Evolutionary conservation across 2,113 vertebrate species (phyloP).

Genomic region (Phalacrocorax pelagicus): DNA sequence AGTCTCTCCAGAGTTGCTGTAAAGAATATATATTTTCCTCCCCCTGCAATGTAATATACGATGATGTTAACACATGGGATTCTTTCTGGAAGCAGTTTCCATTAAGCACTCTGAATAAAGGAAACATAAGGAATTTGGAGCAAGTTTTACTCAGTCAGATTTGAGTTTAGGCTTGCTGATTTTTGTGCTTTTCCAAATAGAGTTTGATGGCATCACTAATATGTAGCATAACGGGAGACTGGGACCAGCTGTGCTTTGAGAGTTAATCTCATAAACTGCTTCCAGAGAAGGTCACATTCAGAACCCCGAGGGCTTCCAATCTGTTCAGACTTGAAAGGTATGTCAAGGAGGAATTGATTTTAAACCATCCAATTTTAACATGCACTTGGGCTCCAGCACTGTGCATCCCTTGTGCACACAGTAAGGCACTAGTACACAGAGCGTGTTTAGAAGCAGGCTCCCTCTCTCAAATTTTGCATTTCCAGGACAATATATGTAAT

Average conservation of each 20-base stretch:
- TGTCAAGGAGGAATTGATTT: conserved; percentile 47
- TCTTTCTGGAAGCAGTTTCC: neutral
- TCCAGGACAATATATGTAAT: neutral
- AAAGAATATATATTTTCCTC: neutral
- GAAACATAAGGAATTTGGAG: neutral
- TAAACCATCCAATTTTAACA: conserved; percentile 15
- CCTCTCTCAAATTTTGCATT: neutral
- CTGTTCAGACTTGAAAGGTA: conserved; percentile 64
- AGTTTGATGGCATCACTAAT: conserved; percentile 53
- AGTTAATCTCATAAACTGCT: conserved; percentile 60
- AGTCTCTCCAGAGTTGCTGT: neutral
- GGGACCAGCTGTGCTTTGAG: conserved; percentile 53
- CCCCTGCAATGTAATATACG: neutral
- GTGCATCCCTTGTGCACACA: neutral
- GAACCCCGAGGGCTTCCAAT: conserved; percentile 47
- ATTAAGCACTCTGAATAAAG: neutral
- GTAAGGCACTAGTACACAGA: neutral
- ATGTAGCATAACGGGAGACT: conserved; percentile 15
- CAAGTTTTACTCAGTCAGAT: neutral
- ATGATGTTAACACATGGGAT: neutral
- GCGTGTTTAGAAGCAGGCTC: neutral
- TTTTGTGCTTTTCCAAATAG: conserved; percentile 17
- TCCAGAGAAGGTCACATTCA: conserved; percentile 58
- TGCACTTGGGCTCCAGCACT: neutral
- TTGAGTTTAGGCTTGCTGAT: conserved; percentile 28